phyloP scores from a whole-genome alignment of 2,113 vertebrate genomes.

The Orthonyx spaldingii region DNA sequence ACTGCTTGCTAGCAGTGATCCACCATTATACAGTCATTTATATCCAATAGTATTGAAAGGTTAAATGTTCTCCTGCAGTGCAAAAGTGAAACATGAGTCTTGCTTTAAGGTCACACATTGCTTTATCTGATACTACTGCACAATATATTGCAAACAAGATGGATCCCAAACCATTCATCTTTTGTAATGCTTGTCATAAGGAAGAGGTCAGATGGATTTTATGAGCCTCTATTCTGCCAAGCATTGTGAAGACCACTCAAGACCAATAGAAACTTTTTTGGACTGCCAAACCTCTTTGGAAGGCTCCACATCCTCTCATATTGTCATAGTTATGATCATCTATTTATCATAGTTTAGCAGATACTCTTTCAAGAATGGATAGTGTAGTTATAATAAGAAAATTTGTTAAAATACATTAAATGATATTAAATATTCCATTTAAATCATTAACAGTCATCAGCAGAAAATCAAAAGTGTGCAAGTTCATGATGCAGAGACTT shows the following conservation, averaged over 20 bases:
- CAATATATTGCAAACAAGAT: not conserved
- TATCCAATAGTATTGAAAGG: not conserved
- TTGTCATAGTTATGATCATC: not conserved
- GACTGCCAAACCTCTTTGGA: not conserved
- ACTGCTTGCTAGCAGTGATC: not conserved
- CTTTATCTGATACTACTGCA: not conserved
- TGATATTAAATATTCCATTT: not conserved
- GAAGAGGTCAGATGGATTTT: constrained; percentile 24
- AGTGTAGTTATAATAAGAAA: not conserved
- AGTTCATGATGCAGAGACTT: not conserved
- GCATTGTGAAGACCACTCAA: not conserved
- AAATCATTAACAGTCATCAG: not conserved
- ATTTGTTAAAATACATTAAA: not conserved
- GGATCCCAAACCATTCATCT: not conserved
- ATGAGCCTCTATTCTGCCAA: not conserved
- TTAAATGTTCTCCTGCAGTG: not conserved
- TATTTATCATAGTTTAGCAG: not conserved
- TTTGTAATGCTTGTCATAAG: not conserved
- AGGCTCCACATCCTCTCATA: not conserved
- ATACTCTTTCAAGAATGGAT: not conserved
- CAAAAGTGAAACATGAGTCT: not conserved
- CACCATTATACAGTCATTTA: not conserved
- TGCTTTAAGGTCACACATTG: not conserved
- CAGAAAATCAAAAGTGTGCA: not conserved
- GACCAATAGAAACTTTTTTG: not conserved